Evolutionary conservation across 2,888 invertebrate species (phyloP).

Genomic region (Drosophila borealis): DNA sequence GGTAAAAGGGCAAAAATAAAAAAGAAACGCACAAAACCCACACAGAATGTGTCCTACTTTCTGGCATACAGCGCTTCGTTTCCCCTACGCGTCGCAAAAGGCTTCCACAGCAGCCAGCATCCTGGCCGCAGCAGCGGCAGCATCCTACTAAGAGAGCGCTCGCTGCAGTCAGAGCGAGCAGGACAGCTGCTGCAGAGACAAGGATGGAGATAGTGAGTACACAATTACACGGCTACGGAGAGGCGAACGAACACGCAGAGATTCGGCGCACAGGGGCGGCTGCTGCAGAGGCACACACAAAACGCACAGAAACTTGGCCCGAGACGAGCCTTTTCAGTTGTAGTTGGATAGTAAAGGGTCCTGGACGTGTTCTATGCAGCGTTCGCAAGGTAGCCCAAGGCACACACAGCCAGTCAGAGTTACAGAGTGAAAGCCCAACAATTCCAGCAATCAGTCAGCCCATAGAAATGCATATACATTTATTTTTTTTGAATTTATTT

Average conservation of each 20-base stretch:
- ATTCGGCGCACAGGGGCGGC: constrained; percentile 66
- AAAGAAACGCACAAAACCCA: constrained; percentile 11
- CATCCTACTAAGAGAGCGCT: constrained; percentile 12
- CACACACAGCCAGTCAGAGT: constrained; percentile 16
- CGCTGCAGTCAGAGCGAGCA: constrained; percentile 8
- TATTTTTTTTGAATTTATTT: constrained; percentile 20
- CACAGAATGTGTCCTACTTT: constrained; percentile 68
- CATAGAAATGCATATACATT: neutral
- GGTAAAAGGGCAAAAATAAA: constrained; percentile 9
- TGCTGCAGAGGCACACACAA: constrained; percentile 48
- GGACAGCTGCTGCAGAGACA: constrained; percentile 12
- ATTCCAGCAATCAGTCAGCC: constrained; percentile 21
- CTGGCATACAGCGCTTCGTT: constrained; percentile 51
- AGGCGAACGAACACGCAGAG: constrained; percentile 15
- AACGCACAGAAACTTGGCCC: constrained; percentile 30
- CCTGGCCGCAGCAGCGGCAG: constrained; percentile 3
- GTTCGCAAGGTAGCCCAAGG: constrained; percentile 67
- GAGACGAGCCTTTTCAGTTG: constrained; percentile 82
- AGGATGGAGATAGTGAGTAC: constrained; percentile 13
- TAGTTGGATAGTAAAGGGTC: constrained; percentile 85
- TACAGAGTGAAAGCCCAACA: constrained; percentile 21
- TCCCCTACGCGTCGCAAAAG: constrained; percentile 43
- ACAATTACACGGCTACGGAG: constrained; percentile 1
- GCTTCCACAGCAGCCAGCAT: constrained; percentile 18
- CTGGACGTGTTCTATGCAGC: constrained; percentile 77